Conservation (phyloP, 1,140 invertebrate species). For the Zaprionus inermis region DNA sequence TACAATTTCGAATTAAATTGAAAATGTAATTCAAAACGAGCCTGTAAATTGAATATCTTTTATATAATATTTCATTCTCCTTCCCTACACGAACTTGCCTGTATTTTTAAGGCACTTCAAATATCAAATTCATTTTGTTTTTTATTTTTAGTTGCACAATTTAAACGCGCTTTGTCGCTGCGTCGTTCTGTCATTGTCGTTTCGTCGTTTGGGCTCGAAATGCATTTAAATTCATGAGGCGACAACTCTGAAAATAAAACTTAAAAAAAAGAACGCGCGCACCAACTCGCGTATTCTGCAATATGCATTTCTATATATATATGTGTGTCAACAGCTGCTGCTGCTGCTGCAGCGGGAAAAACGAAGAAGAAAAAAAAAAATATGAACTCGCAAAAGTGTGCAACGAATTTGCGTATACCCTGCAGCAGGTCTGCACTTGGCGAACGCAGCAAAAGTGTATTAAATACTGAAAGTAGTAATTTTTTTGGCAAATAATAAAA, state of each 20-base stretch:
- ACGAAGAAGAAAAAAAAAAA: slow-evolving; percentile 4
- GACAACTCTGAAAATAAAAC: slow-evolving; percentile 26
- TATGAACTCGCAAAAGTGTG: slow-evolving; percentile 13
- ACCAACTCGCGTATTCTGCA: slow-evolving; percentile 27
- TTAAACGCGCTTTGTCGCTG: slow-evolving; percentile 23
- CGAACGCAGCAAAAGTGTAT: too few relatives aligned
- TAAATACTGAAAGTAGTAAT: too few relatives aligned
- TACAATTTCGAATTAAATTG: not conserved
- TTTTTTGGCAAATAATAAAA: too few relatives aligned
- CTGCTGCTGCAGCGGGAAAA: slow-evolving; percentile 7
- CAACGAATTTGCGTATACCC: slow-evolving; percentile 5
- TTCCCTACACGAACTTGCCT: not conserved
- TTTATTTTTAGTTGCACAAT: slow-evolving; percentile 17
- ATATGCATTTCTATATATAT: slow-evolving; percentile 45
- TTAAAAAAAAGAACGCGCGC: not conserved
- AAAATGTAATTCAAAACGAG: not conserved
- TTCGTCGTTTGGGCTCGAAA: slow-evolving; percentile 18
- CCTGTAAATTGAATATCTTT: not conserved
- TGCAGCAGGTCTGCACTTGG: not conserved
- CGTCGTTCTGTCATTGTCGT: slow-evolving; percentile 1
- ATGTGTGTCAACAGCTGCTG: slow-evolving; percentile 58
- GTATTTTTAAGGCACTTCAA: slow-evolving; percentile 49
- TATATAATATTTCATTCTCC: not conserved
- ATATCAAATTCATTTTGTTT: slow-evolving; percentile 6
- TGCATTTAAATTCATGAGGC: slow-evolving; percentile 55